Conservation (phyloP, 2,797 vertebrate genomes). For the Xiphorhynchus erythropygius region DNA sequence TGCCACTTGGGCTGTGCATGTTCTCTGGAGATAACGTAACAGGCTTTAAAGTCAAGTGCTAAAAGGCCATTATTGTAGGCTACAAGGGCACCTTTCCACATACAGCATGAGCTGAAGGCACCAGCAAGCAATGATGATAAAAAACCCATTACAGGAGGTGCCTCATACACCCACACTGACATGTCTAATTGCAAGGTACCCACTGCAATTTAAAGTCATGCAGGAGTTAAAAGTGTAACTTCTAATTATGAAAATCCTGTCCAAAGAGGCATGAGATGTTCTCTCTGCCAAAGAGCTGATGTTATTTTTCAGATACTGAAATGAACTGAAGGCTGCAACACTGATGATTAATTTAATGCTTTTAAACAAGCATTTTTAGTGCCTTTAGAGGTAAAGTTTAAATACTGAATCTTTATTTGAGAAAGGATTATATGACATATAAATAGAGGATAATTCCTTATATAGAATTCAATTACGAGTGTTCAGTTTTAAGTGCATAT, state of each 20-base stretch:
- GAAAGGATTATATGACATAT: not conserved
- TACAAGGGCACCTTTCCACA: not conserved
- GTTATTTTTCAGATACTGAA: not conserved
- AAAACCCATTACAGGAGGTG: not conserved
- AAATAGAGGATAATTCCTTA: not conserved
- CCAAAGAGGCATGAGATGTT: not conserved
- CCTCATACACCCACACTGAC: not conserved
- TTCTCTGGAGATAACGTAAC: not conserved
- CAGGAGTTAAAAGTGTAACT: not conserved
- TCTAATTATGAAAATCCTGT: not conserved
- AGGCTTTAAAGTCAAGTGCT: not conserved
- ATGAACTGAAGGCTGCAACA: not conserved
- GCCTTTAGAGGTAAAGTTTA: not conserved
- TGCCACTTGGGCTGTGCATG: fast-evolving
- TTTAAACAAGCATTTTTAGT: not conserved
- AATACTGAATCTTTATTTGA: not conserved
- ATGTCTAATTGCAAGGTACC: not conserved
- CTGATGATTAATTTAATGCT: not conserved
- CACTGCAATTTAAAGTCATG: not conserved
- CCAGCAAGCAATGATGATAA: not conserved
- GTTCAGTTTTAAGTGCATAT: not conserved
- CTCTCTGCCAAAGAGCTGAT: not conserved
- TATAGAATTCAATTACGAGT: not conserved
- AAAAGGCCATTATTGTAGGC: not conserved
- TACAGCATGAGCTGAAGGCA: not conserved